Base-by-base conservation (phyloP, 2,888 invertebrate species). In the Agapetus fuscipes region DNA sequence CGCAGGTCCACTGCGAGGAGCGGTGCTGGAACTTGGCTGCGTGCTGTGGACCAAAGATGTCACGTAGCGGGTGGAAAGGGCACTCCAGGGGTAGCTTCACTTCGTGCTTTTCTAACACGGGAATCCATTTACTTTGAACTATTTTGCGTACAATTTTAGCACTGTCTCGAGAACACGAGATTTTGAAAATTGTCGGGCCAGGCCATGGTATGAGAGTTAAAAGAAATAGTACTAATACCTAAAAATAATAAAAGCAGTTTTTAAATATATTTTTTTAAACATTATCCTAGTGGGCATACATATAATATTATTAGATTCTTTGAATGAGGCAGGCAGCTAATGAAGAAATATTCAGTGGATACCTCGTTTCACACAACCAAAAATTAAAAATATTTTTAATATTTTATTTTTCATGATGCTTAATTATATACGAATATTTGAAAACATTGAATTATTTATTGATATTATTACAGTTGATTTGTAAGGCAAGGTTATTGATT, bases 41-140 rank as follows among this genome's bases (percentile, higher is more conserved):
- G 62, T 89, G 86, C 59, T 89, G 86, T 13, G 87, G 87, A 49
- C 84, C 82, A 62, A 88, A 88, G 49, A 90, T 83, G 61, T 91
- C 91, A 52, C 90, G 75, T 51, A 78, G 74, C 26, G 86, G 85
- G 67, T 91, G 89, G 60, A 91, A 83, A 30, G 91, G 91, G 59
- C 91, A 91, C 63, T 90, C 89, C 54, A 89, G 60, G 11, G 90
- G 90, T 51, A 91, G 64, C 56, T 80, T 81, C 42, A 88, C 85
- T 64, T 87, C 84, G 70, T 87, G 88, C 61, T 87, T 83, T 57
- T 87, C 87, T 64, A 91, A 68, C 45, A 90, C 82, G 39, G 91
- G 90, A 50, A 83, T 76, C 88, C 90, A 89, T 79, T 89, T 88
- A 75, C 81, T 86, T 64, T 87, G 83, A 54, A 90, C 80, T 49